Conservation (phyloP, 2,888 invertebrate genomes). For the Volucella zonaria region DNA sequence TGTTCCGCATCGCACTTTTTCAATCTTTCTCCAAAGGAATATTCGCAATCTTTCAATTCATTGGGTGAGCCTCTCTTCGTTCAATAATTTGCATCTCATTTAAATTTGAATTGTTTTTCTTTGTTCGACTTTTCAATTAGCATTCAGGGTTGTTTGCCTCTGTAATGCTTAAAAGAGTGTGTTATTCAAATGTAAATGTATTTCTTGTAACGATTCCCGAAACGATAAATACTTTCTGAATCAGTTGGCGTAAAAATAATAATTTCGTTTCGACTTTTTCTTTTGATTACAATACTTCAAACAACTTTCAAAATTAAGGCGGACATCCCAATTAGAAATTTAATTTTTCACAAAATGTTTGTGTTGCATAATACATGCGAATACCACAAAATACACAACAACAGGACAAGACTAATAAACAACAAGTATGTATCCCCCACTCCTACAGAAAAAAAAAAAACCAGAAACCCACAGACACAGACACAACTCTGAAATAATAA, state of each 20-base stretch:
- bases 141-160: constrained; percentile 20
- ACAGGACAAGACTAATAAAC: neutral
- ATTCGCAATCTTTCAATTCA: neutral
- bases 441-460: neutral
- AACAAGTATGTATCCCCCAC: neutral
- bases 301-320: no score
- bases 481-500: constrained; percentile 1
- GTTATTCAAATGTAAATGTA: constrained; percentile 29
- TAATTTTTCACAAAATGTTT: no score
- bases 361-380: no score
- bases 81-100: constrained; percentile 29
- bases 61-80: neutral
- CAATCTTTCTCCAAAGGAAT: neutral
- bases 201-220: no score
- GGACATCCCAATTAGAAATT: no score
- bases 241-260: no score
- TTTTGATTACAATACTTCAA: no score
- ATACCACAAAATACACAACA: no score
- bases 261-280: no score
- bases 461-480: neutral
- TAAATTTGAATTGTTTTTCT: constrained; percentile 19
- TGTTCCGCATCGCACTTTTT: neutral
- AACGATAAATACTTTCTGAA: no score
- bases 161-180: neutral
- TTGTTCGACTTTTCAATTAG: constrained; percentile 21